Evolutionary conservation across 2,888 invertebrate genomes (phyloP), one percentile per base, ranked within the genome.

Genomic region (Saturnia pavonia): DNA sequence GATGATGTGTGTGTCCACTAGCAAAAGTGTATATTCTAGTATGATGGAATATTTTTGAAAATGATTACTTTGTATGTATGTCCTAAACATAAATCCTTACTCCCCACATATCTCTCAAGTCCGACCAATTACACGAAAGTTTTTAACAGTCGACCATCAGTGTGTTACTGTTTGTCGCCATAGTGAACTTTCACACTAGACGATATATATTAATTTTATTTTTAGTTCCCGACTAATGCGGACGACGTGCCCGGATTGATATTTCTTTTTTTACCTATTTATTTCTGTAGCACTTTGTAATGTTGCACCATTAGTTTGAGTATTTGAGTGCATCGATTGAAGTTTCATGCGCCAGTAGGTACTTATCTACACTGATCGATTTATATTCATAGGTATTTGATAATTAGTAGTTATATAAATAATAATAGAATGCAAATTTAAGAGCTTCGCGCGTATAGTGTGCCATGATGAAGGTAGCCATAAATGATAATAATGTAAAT

Each of bases 181-280:
- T 83, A 85, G 82, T 91, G 90, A 91, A 93, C 91, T 91, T 90
- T 91, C 88, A 92, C 92, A 90, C 88, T 82, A 74, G 72, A 80
- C 78, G 75, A 82, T 84, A 86, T 84, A 86, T 84, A 91, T 91
- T 90, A 89, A 89, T 91, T 89, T 91, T 90, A 92, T 91, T 92
- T 92, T 91, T 87, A 86, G 83, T 87, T 77, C 82, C 74, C 80
- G 74, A 78, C 85, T 89, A 91, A 90, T 87, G 88, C 83, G 80
- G 78, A 78, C 83, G 87, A 87, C 88, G 89, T 85, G 86, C 87
- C 82, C 83, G 79, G 83, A 84, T 86, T 85, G 82, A 82, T 88
- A 84, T 87, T 85, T 85, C 78, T 87, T 90, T 90, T 87, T n/a
- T 84, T 81, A 82, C 77, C 85, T 84, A 88, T 87, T 87, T 91